These are phyloP conservation scores for Acanthisitta chloris DNA, from an alignment of 2,113 vertebrate genomes.

Conservation along the genomic window DNA sequence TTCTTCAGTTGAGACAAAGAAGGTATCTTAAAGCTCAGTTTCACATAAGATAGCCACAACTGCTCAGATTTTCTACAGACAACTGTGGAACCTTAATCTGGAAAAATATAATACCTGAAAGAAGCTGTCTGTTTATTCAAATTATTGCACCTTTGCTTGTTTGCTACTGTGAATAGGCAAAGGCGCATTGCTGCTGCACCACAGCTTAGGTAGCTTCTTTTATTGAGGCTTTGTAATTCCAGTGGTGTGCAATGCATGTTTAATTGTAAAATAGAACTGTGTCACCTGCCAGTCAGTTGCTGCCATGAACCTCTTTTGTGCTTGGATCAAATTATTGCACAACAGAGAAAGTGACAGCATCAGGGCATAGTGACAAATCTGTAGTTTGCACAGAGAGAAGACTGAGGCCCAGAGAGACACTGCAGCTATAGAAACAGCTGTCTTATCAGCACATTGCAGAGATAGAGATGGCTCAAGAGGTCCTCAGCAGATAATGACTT, in stretches of 20 bases:
- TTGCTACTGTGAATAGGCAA: neutral
- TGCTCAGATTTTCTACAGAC: conserved; percentile 21
- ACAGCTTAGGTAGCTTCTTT: conserved; percentile 12
- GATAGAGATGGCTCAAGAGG: conserved; percentile 79
- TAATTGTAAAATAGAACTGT: conserved; percentile 63
- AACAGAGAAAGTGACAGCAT: conserved; percentile 67
- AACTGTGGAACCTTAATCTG: neutral
- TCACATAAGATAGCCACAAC: neutral
- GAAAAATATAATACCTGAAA: conserved; percentile 46
- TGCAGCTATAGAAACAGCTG: conserved; percentile 75
- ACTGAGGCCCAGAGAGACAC: conserved; percentile 66
- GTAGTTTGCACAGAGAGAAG: conserved; percentile 69
- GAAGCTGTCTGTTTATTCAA: conserved; percentile 31
- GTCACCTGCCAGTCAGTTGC: conserved; percentile 56
- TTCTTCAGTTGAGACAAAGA: neutral
- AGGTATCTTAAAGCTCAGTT: neutral
- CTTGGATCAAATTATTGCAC: conserved; percentile 68
- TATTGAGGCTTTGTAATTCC: conserved; percentile 48
- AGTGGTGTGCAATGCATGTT: conserved; percentile 48
- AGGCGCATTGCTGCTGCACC: conserved; percentile 17
- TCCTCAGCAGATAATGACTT: conserved; percentile 80
- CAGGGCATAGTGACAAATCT: conserved; percentile 73
- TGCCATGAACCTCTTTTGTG: conserved; percentile 57
- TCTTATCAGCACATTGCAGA: conserved; percentile 83
- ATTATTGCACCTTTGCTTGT: conserved; percentile 9